A percentile compares a stretch with the other conserved stretches of the same genome.
Evolutionary conservation across 2,888 invertebrate genomes (phyloP).

Genomic region (Lithophane socia): DNA sequence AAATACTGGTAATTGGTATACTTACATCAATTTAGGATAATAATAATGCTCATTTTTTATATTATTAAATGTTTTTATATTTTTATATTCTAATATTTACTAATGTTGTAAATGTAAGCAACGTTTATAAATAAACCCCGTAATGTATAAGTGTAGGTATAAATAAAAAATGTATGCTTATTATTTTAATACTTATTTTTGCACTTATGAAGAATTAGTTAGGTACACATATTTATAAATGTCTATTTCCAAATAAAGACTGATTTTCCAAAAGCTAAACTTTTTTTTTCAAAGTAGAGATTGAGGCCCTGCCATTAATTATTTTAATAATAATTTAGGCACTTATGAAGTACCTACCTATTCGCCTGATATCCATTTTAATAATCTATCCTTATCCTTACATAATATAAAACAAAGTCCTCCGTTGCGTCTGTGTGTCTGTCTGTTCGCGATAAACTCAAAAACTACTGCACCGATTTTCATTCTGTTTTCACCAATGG

Average conservation of each 20-base stretch:
- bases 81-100: too few species aligned
- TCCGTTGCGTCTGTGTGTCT: too few species aligned
- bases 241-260: not conserved
- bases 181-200: not conserved
- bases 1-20: not conserved
- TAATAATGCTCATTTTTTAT: not conserved
- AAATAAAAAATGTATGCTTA: too few species aligned
- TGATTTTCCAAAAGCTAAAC: not conserved
- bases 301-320: not conserved
- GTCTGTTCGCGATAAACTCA: too few species aligned
- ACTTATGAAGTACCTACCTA: not conserved
- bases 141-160: too few species aligned
- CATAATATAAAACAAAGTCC: too few species aligned
- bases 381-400: too few species aligned
- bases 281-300: not conserved
- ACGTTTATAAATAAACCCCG: too few species aligned
- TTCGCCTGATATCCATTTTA: not conserved
- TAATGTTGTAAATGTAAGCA: too few species aligned
- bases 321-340: not conserved
- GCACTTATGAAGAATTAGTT: not conserved
- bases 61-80: too few species aligned
- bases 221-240: not conserved
- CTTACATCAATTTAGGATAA: slow-evolving; percentile 1
- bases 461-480: not conserved
- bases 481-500: not conserved